Conservation (phyloP, 2,113 vertebrate genomes). For the Marmota monax region DNA sequence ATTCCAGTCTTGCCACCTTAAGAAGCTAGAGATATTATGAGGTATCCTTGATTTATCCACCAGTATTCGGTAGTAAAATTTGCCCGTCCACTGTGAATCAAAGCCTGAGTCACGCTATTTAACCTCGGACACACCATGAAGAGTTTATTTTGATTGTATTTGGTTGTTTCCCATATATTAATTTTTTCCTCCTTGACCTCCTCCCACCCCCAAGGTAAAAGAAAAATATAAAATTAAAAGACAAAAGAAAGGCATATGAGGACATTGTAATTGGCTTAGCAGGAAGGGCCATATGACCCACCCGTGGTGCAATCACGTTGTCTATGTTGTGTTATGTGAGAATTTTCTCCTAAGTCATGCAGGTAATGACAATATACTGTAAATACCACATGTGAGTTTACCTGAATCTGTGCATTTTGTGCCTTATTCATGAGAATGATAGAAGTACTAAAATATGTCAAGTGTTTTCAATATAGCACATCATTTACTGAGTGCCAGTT, state of each 20-base stretch:
- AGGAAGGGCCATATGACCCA: conserved; percentile 82
- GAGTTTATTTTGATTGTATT: conserved; percentile 78
- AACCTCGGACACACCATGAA: conserved; percentile 70
- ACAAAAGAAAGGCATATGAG: conserved; percentile 16
- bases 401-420: conserved; percentile 99
- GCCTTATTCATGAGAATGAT: conserved; percentile 97
- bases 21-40: conserved; percentile 60
- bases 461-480: conserved; percentile 91
- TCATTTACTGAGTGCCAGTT: conserved; percentile 86
- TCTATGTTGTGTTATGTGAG: conserved; percentile 87
- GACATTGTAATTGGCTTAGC: conserved; percentile 80
- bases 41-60: conserved; percentile 78
- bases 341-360: conserved; percentile 94
- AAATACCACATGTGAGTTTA: conserved; percentile 97
- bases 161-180: conserved; percentile 52
- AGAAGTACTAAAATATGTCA: conserved; percentile 90
- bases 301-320: conserved; percentile 92
- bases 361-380: conserved; percentile 96
- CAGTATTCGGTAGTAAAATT: conserved; percentile 74
- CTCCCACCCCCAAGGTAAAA: conserved; percentile 57
- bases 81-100: conserved; percentile 86
- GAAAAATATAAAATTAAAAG: not conserved
- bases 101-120: conserved; percentile 77
- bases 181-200: conserved; percentile 78
- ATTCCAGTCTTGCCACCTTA: conserved; percentile 70